Conservation (phyloP, 2,888 invertebrate genomes). For the Abrostola triplasia region DNA sequence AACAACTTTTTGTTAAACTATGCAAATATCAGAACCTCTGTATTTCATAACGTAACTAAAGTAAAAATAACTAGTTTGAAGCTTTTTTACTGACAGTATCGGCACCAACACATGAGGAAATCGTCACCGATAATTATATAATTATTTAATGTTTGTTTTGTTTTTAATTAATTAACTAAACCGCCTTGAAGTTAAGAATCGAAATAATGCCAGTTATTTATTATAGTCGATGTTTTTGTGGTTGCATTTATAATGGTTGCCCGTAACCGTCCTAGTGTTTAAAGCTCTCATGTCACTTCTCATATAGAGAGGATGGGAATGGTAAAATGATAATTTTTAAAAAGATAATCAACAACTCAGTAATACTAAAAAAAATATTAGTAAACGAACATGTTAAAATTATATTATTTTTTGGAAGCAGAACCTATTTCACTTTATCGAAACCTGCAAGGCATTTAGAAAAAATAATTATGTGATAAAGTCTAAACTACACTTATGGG, state of each 20-base stretch:
- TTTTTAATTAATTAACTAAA: slow-evolving; percentile 65
- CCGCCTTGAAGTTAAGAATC: slow-evolving; percentile 58
- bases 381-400: too few relatives aligned
- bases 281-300: too few relatives aligned
- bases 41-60: slow-evolving; percentile 18
- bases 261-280: too few relatives aligned
- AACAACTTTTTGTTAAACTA: slow-evolving; percentile 6
- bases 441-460: too few relatives aligned
- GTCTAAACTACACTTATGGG: too few relatives aligned
- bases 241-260: slow-evolving; percentile 6
- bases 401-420: too few relatives aligned
- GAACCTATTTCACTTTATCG: too few relatives aligned
- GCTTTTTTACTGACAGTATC: slow-evolving; percentile 39
- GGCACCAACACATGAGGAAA: slow-evolving; percentile 55
- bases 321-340: too few relatives aligned
- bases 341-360: too few relatives aligned
- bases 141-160: slow-evolving; percentile 64
- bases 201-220: slow-evolving; percentile 48
- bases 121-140: slow-evolving; percentile 50
- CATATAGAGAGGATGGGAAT: too few relatives aligned
- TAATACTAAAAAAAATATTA: too few relatives aligned
- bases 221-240: slow-evolving; percentile 26
- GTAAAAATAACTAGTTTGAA: slow-evolving; percentile 32
- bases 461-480: too few relatives aligned
- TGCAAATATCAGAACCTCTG: slow-evolving; percentile 31